Evolutionary conservation across 2,113 vertebrate species (phyloP).

Genomic region (Hirundichthys speculiger): DNA sequence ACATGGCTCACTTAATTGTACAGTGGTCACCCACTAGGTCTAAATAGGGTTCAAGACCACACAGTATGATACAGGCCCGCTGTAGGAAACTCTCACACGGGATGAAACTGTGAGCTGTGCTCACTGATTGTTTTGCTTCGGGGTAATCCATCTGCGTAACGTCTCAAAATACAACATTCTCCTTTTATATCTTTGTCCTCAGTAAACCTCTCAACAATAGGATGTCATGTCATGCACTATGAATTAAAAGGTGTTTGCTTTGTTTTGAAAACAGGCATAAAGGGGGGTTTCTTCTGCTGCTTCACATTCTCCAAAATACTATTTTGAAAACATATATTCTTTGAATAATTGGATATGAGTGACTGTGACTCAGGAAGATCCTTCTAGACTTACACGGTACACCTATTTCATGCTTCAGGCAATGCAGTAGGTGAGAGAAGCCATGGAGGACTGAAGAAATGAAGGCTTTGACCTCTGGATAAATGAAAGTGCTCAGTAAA

Average conservation of each 20-base stretch:
- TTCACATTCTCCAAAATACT: background rate
- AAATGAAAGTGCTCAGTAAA: background rate
- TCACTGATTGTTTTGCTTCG: constrained; percentile 68
- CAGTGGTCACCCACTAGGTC: constrained; percentile 79
- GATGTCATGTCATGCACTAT: background rate
- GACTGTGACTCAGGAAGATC: too few relatives aligned
- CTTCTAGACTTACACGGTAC: too few relatives aligned
- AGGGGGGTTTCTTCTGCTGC: background rate
- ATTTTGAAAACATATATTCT: background rate
- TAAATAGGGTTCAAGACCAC: constrained; percentile 82
- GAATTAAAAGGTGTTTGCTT: background rate
- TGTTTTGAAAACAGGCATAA: background rate
- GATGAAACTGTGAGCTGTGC: constrained; percentile 55
- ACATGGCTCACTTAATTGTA: constrained; percentile 79
- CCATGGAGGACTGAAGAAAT: constrained; percentile 2
- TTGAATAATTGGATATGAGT: background rate
- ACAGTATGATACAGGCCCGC: constrained; percentile 70
- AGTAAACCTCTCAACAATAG: constrained; percentile 16
- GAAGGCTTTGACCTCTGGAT: background rate
- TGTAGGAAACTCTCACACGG: constrained; percentile 67
- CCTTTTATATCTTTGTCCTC: constrained; percentile 34
- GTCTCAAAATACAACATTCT: constrained; percentile 41
- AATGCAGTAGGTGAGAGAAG: background rate
- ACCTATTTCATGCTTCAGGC: background rate
- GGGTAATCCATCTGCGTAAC: constrained; percentile 46